Evolutionary conservation across 2,797 vertebrate species (phyloP).

Genomic region (Dendrocincla tyrannina): DNA sequence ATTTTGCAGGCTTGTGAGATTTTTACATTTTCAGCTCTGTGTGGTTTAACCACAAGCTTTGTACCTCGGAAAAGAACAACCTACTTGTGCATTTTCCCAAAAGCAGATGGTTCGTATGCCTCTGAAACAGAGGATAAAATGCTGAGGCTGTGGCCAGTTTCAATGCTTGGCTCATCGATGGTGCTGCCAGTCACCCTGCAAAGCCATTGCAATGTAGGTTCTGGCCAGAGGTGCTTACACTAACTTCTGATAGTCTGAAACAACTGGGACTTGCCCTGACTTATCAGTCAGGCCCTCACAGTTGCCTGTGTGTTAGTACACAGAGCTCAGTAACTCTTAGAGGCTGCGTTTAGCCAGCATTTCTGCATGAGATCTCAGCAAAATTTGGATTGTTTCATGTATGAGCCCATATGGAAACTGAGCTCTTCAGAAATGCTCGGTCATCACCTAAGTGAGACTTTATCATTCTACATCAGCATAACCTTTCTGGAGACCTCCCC

Average conservation of each 20-base stretch:
- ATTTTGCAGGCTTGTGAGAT: not conserved
- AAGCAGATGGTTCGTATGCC: not conserved
- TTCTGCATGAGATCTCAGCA: not conserved
- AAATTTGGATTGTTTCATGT: not conserved
- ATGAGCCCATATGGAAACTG: not conserved
- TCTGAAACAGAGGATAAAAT: not conserved
- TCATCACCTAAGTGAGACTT: not conserved
- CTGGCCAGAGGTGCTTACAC: not conserved
- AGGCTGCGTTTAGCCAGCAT: not conserved
- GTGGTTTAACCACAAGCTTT: not conserved
- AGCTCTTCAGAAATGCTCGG: not conserved
- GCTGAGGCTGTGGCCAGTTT: not conserved
- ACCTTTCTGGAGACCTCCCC: not conserved
- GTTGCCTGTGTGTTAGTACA: not conserved
- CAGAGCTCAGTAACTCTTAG: not conserved
- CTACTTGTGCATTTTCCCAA: not conserved
- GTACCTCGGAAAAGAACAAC: not conserved
- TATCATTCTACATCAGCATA: not conserved
- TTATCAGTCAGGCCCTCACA: not conserved
- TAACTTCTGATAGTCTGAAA: not conserved
- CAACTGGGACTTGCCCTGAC: not conserved
- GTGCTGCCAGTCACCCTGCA: not conserved
- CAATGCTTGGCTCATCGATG: fast-evolving
- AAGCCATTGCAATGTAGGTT: not conserved
- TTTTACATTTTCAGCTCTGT: not conserved